A percentile compares a stretch with the other conserved stretches of the same genome.
Conservation (phyloP, 2,888 invertebrate species). For the Choreutis nemorana region DNA sequence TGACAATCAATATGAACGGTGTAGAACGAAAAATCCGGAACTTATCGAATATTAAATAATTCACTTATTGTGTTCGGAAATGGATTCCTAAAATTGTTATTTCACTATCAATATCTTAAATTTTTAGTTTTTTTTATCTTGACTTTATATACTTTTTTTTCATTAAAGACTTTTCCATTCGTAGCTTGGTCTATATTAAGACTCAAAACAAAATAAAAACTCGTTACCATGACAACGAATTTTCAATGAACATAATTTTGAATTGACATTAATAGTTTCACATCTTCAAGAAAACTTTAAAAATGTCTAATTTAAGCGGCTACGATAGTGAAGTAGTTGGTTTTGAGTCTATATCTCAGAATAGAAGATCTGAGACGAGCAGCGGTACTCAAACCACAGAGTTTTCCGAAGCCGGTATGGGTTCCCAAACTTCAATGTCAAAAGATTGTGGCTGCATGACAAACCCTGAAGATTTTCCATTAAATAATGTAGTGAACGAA, state of each 20-base stretch:
- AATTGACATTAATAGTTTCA: constrained; percentile 2
- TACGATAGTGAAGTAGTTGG: constrained; percentile 46
- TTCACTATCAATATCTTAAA: too few species aligned
- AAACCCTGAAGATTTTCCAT: constrained; percentile 27
- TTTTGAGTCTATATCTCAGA: constrained; percentile 31
- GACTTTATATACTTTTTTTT: too few species aligned
- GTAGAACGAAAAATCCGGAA: too few species aligned
- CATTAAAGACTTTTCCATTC: too few species aligned
- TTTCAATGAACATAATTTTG: constrained; percentile 5
- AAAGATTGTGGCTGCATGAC: constrained; percentile 28
- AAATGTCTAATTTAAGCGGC: constrained; percentile 43
- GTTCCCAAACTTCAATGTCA: constrained; percentile 28
- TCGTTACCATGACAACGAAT: constrained; percentile 14
- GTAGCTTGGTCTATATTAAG: too few species aligned
- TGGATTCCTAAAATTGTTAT: too few species aligned
- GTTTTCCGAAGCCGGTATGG: constrained; percentile 23
- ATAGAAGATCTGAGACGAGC: constrained; percentile 18
- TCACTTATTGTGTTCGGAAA: too few species aligned
- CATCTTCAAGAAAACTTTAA: constrained; percentile 1
- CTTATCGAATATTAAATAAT: too few species aligned
- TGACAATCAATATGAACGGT: too few species aligned
- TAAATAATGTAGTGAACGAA: constrained; percentile 24
- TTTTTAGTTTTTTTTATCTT: too few species aligned
- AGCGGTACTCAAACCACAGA: constrained; percentile 38
- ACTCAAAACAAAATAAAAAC: too few species aligned